Conservation (phyloP, 2,888 invertebrate genomes). For the Drosophila robusta region DNA sequence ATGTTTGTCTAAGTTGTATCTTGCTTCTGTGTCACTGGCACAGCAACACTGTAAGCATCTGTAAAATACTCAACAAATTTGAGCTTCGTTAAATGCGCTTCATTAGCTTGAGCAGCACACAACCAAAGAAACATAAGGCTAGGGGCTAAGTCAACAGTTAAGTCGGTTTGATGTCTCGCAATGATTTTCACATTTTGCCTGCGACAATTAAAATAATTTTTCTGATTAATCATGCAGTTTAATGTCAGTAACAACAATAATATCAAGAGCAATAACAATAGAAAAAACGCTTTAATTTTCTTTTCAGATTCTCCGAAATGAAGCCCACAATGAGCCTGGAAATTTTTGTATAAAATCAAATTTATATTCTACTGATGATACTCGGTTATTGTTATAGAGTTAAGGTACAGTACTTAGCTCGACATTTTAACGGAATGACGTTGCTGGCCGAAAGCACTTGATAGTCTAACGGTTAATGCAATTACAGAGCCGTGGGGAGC, state of each 20-base stretch:
- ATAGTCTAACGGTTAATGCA: slow-evolving; percentile 42
- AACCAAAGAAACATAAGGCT: slow-evolving; percentile 4
- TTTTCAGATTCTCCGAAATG: not conserved
- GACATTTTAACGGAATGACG: slow-evolving; percentile 3
- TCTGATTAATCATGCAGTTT: slow-evolving; percentile 68
- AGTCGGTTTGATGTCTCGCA: slow-evolving; percentile 35
- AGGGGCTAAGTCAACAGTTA: slow-evolving; percentile 27
- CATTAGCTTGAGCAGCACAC: slow-evolving; percentile 59
- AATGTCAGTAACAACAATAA: slow-evolving; percentile 40
- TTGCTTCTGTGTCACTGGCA: slow-evolving; percentile 68
- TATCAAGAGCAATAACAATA: slow-evolving; percentile 23
- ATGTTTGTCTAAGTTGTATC: slow-evolving; percentile 41
- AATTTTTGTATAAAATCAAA: slow-evolving; percentile 17
- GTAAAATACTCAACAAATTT: slow-evolving; percentile 49
- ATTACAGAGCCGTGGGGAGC: slow-evolving; percentile 4
- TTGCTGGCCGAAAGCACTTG: slow-evolving; percentile 4
- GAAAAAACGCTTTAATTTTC: slow-evolving; percentile 25
- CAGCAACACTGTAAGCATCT: slow-evolving; percentile 39
- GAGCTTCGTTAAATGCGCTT: slow-evolving; percentile 60
- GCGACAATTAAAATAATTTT: slow-evolving; percentile 61
- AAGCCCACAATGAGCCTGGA: not conserved
- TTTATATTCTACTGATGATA: slow-evolving; percentile 26
- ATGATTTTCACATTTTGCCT: slow-evolving; percentile 68
- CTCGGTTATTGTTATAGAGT: not conserved
- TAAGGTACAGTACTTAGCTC: slow-evolving; percentile 3